phyloP scores from a whole-genome alignment of 2,888 invertebrate genomes.

The Toxonevra muliebris region DNA sequence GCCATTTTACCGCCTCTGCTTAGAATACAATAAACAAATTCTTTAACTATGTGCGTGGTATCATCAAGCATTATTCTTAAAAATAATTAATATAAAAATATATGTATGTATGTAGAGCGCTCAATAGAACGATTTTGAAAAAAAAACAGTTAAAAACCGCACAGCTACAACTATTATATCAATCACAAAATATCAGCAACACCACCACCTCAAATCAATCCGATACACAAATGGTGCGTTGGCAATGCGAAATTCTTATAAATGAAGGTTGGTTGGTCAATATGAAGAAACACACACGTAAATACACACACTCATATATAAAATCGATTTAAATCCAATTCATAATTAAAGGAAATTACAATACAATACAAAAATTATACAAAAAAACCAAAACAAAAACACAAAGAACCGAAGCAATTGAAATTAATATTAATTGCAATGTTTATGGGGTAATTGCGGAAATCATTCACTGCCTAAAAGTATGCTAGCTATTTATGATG shows the following conservation, averaged over 20 bases:
- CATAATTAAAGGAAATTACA: conserved; percentile 23
- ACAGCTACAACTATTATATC: too few relatives aligned
- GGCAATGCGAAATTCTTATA: too few relatives aligned
- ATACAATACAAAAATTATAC: not conserved
- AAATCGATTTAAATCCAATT: conserved; percentile 38
- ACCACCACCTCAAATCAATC: too few relatives aligned
- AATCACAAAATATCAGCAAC: too few relatives aligned
- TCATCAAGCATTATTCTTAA: conserved; percentile 47
- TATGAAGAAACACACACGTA: not conserved
- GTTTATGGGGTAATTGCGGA: not conserved
- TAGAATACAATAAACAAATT: conserved; percentile 64
- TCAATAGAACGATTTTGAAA: too few relatives aligned
- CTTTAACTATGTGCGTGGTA: conserved; percentile 63
- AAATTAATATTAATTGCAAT: not conserved
- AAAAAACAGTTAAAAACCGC: too few relatives aligned
- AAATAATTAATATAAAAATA: too few relatives aligned
- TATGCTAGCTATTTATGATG: conserved; percentile 26
- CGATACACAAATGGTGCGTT: too few relatives aligned
- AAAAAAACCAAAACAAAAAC: not conserved
- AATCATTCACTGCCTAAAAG: conserved; percentile 26
- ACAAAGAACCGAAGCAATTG: not conserved
- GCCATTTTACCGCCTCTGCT: conserved; percentile 64
- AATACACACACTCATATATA: not conserved
- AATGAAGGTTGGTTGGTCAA: too few relatives aligned
- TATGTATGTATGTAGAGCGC: too few relatives aligned